Percentiles rank a stretch among this genome's conserved stretches.
These are phyloP conservation scores for Ditylenchus dipsaci DNA, from an alignment of 1,140 invertebrate genomes.

Conservation along the genomic window DNA sequence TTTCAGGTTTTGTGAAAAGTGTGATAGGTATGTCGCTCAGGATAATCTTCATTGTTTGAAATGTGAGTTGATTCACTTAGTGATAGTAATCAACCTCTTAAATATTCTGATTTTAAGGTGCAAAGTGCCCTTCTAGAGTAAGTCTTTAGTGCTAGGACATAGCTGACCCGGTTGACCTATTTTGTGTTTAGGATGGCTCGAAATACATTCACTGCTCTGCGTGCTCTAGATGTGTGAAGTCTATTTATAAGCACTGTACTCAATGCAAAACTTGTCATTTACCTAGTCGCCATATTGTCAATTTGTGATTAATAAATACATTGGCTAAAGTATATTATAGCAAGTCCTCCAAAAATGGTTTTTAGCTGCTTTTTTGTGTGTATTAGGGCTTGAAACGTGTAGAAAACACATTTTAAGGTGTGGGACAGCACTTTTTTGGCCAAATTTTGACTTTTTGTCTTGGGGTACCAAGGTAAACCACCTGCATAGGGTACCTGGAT, in stretches of 20 bases:
- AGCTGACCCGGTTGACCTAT: background rate
- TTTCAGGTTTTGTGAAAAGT: slow-evolving; percentile 16
- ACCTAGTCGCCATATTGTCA: background rate
- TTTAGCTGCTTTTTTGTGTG: too few relatives aligned
- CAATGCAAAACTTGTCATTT: slow-evolving; percentile 6
- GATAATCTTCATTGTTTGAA: slow-evolving; percentile 26
- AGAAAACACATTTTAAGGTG: too few relatives aligned
- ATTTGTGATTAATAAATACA: too few relatives aligned
- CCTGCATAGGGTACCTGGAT: too few relatives aligned
- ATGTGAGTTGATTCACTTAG: slow-evolving; percentile 13
- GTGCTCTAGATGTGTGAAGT: slow-evolving; percentile 6
- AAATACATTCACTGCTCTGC: slow-evolving; percentile 1
- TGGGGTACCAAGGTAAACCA: too few relatives aligned
- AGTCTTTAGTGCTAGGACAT: too few relatives aligned
- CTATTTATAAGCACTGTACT: background rate
- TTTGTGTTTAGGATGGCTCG: slow-evolving; percentile 8
- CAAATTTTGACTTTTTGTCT: too few relatives aligned
- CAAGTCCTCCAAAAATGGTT: too few relatives aligned
- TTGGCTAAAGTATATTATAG: too few relatives aligned
- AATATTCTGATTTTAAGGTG: slow-evolving; percentile 2
- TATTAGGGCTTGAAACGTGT: too few relatives aligned
- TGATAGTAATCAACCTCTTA: slow-evolving; percentile 14
- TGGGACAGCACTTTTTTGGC: too few relatives aligned
- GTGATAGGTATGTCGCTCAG: slow-evolving; percentile 17
- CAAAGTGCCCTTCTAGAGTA: too few relatives aligned